Percentiles rank a stretch among this genome's conserved stretches.
phyloP scores from a whole-genome alignment of 2,113 vertebrate genomes.

The Vimba vimba region DNA sequence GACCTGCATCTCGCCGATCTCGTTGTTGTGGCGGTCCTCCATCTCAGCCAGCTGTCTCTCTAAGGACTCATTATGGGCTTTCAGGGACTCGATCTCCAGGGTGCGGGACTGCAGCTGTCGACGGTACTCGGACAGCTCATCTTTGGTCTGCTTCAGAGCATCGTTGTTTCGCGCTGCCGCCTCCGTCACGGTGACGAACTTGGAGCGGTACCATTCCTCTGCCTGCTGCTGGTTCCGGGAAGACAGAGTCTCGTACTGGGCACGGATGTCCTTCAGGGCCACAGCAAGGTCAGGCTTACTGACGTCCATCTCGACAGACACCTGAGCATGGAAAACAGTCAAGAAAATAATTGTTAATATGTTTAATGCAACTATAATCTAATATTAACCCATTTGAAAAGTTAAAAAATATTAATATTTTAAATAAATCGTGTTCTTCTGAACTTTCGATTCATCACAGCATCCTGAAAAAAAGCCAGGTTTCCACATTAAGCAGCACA shows the following conservation, averaged over 20 bases:
- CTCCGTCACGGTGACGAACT: slow-evolving; percentile 76
- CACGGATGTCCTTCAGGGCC: slow-evolving; percentile 81
- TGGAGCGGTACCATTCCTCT: slow-evolving; percentile 83
- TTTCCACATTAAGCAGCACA: neutral
- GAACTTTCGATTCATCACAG: neutral
- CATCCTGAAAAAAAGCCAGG: neutral
- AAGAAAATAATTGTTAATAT: neutral
- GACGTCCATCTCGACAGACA: slow-evolving; percentile 81
- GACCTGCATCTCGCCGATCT: slow-evolving; percentile 80
- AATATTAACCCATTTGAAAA: no score
- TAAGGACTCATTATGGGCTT: slow-evolving; percentile 78
- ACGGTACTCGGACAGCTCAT: slow-evolving; percentile 81
- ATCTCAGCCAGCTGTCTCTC: slow-evolving; percentile 81
- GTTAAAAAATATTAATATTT: no score
- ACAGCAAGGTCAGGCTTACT: slow-evolving; percentile 78
- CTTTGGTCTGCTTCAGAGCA: slow-evolving; percentile 78
- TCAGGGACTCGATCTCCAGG: slow-evolving; percentile 79
- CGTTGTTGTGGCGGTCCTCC: slow-evolving; percentile 77
- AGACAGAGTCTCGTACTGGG: slow-evolving; percentile 79
- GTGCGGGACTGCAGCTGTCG: slow-evolving; percentile 80
- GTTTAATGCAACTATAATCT: neutral
- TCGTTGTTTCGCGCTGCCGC: slow-evolving; percentile 76
- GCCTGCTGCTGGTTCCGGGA: slow-evolving; percentile 79
- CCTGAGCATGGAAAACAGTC: slow-evolving; percentile 58
- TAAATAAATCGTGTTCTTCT: no score